These are phyloP conservation scores for Ceraclea dissimilis DNA, from an alignment of 2,888 invertebrate species.

Conservation along the genomic window DNA sequence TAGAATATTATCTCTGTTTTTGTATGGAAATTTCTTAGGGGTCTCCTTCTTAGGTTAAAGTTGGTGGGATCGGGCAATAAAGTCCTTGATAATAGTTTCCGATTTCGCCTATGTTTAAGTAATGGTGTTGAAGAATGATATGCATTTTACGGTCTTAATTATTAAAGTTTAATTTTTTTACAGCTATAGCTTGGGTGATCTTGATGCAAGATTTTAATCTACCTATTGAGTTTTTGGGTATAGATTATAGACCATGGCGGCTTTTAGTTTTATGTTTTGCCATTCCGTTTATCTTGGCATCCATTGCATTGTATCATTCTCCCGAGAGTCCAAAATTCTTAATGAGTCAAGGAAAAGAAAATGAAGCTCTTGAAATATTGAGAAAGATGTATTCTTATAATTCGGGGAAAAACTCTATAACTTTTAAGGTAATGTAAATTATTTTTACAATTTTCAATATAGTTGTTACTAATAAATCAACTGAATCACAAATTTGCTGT, in stretches of 20 bases:
- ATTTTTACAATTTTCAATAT: too few species aligned
- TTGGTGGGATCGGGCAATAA: too few species aligned
- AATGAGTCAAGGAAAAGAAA: slow-evolving; percentile 48
- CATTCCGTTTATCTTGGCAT: slow-evolving; percentile 53
- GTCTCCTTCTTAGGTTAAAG: too few species aligned
- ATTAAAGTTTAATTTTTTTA: slow-evolving; percentile 21
- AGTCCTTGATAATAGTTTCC: too few species aligned
- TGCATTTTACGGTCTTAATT: too few species aligned
- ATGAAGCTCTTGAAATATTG: slow-evolving; percentile 8
- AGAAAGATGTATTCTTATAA: slow-evolving; percentile 7
- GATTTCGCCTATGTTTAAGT: too few species aligned
- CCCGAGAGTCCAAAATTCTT: slow-evolving; percentile 75
- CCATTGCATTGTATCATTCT: slow-evolving; percentile 47
- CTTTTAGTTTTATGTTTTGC: slow-evolving; percentile 60
- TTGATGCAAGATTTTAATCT: slow-evolving; percentile 51
- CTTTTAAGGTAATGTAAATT: not conserved
- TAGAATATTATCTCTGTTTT: too few species aligned
- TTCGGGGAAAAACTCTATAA: not conserved
- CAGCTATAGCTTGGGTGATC: slow-evolving; percentile 60
- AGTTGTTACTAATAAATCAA: too few species aligned
- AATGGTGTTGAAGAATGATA: too few species aligned
- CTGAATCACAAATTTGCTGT: too few species aligned
- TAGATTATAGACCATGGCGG: slow-evolving; percentile 67
- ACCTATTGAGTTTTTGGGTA: slow-evolving; percentile 38
- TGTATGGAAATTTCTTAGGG: too few species aligned